A percentile compares a stretch with the other conserved stretches of the same genome.
Conservation (phyloP, 2,797 vertebrate species). For the Cirrhinus molitorella region DNA sequence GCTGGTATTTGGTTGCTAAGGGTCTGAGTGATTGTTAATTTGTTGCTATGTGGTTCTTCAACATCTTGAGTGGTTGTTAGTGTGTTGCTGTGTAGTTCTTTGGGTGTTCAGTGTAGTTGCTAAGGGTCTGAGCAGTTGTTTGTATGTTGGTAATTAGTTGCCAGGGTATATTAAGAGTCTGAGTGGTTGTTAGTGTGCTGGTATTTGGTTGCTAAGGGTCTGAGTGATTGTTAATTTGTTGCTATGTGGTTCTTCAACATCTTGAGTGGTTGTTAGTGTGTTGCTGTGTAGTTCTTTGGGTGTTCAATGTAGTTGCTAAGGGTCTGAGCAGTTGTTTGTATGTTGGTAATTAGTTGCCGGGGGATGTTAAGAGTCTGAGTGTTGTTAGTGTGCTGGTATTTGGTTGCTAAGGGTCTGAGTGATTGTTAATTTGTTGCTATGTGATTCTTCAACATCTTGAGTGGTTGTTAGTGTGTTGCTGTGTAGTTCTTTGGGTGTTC, state of each 20-base stretch:
- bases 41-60: too few species aligned
- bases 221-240: too few species aligned
- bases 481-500: too few species aligned
- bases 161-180: too few species aligned
- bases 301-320: not conserved
- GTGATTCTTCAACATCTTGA: too few species aligned
- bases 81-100: not conserved
- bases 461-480: not conserved
- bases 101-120: too few species aligned
- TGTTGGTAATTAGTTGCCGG: not conserved
- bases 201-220: not conserved
- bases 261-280: not conserved
- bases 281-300: not conserved
- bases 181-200: too few species aligned
- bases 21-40: too few species aligned
- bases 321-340: not conserved
- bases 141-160: not conserved
- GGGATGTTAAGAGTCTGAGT: not conserved
- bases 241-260: too few species aligned
- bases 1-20: too few species aligned
- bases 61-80: too few species aligned
- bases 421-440: not conserved
- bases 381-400: not conserved
- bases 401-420: too few species aligned
- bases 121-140: not conserved